Percentiles rank a stretch among this genome's conserved stretches.
phyloP scores from a whole-genome alignment of 2,113 vertebrate genomes.

The Gallinago media region DNA sequence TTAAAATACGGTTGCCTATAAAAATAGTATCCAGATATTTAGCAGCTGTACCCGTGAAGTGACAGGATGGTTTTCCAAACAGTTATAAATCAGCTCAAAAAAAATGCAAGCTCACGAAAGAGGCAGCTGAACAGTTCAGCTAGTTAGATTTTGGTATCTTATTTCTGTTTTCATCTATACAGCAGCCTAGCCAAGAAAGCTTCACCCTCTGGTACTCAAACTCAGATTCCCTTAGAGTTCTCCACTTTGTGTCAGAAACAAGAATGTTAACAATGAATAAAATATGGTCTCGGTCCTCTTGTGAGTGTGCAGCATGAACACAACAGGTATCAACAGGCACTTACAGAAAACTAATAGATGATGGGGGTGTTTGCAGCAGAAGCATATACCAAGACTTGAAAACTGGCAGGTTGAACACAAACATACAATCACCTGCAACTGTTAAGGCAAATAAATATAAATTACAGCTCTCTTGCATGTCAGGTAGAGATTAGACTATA shows the following conservation, averaged over 20 bases:
- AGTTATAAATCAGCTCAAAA: neutral
- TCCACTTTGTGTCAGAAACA: neutral
- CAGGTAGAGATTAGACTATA: neutral
- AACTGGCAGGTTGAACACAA: neutral
- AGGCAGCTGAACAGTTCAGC: neutral
- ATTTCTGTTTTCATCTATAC: neutral
- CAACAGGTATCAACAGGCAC: neutral
- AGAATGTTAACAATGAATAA: neutral
- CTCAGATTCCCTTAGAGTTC: neutral
- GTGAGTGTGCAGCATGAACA: accelerated
- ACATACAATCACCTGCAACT: neutral
- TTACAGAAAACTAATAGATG: neutral
- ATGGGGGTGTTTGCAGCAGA: neutral
- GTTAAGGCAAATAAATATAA: neutral
- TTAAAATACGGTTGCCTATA: neutral
- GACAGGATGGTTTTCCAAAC: neutral
- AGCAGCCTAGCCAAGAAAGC: neutral
- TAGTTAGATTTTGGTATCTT: too few species aligned
- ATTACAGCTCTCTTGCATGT: neutral
- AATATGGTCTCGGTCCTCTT: accelerated
- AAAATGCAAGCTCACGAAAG: accelerated
- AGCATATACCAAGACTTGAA: neutral
- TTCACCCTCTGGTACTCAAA: neutral
- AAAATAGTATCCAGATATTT: neutral
- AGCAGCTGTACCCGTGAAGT: neutral